These are phyloP conservation scores for Harpagifer antarcticus DNA, from an alignment of 2,797 vertebrate species.

Conservation along the genomic window DNA sequence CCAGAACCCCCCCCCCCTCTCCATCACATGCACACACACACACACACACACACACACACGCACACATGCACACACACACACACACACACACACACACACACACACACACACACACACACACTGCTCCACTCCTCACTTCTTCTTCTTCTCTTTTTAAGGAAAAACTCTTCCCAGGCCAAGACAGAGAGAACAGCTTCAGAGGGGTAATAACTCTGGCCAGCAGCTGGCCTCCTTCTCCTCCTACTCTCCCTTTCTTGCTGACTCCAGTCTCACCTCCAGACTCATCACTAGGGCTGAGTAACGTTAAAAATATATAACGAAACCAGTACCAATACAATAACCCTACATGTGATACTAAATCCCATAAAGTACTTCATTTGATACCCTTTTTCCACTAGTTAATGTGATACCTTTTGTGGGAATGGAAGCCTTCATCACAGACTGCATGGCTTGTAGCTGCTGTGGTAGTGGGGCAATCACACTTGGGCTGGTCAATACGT, in stretches of 20 bases:
- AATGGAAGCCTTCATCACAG: no score
- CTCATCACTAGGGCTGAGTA: no score
- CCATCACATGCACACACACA: conserved; percentile 42
- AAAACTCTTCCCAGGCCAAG: conserved; percentile 65
- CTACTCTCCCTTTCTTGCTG: conserved; percentile 15
- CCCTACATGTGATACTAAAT: no score
- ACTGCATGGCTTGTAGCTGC: no score
- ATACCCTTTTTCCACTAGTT: no score
- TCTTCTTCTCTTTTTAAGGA: conserved; percentile 80
- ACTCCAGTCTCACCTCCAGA: conserved; percentile 23
- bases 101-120: conserved; percentile 21
- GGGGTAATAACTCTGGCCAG: conserved; percentile 65
- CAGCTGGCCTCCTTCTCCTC: conserved; percentile 54
- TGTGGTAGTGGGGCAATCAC: no score
- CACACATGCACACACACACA: conserved; percentile 19
- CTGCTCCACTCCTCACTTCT: conserved; percentile 38
- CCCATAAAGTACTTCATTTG: no score
- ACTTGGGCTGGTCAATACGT: no score
- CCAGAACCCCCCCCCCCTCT: conserved; percentile 63
- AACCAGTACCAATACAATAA: no score
- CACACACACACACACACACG: conserved; percentile 23
- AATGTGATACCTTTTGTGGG: no score
- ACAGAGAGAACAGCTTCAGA: conserved; percentile 53
- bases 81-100: conserved; percentile 21
- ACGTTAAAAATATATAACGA: no score